phyloP scores from a whole-genome alignment of 2,888 invertebrate genomes.

The Petrolisthes cinctipes region DNA sequence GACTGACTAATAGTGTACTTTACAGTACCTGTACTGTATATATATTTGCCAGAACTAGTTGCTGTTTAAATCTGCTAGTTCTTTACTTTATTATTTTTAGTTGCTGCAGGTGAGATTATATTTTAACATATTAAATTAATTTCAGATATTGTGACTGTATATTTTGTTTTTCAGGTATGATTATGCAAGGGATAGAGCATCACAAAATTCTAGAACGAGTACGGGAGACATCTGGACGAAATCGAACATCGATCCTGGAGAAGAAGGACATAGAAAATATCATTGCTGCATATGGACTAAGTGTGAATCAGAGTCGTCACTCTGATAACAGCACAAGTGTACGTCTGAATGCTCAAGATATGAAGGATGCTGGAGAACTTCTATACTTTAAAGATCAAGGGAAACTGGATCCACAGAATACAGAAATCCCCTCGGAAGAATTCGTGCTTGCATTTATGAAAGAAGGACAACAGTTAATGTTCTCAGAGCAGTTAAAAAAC shows the following conservation, averaged over 20 bases:
- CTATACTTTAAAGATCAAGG: conserved; percentile 20
- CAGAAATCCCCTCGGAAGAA: background rate
- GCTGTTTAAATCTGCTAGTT: no score
- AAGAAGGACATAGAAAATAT: conserved; percentile 10
- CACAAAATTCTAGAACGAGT: conserved; percentile 13
- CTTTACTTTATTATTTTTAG: no score
- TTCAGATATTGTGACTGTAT: no score
- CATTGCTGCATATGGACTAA: background rate
- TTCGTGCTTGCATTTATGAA: conserved; percentile 15
- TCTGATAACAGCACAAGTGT: conserved; percentile 20
- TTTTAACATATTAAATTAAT: no score
- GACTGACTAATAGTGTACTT: no score
- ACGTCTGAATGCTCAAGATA: background rate
- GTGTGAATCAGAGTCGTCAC: background rate
- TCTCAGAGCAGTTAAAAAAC: background rate
- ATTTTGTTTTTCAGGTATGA: conserved; percentile 21
- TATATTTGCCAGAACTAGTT: no score
- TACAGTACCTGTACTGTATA: no score
- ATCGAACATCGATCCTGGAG: background rate
- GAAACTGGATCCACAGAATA: background rate
- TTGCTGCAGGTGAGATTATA: no score
- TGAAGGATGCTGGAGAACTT: background rate
- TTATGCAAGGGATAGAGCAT: conserved; percentile 4
- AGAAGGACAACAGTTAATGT: background rate
- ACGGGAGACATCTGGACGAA: background rate